A percentile compares a stretch with the other conserved stretches of the same genome.
phyloP scores from a whole-genome alignment of 64 coral and sea anemone genomes.

The Stylophora pistillata region DNA sequence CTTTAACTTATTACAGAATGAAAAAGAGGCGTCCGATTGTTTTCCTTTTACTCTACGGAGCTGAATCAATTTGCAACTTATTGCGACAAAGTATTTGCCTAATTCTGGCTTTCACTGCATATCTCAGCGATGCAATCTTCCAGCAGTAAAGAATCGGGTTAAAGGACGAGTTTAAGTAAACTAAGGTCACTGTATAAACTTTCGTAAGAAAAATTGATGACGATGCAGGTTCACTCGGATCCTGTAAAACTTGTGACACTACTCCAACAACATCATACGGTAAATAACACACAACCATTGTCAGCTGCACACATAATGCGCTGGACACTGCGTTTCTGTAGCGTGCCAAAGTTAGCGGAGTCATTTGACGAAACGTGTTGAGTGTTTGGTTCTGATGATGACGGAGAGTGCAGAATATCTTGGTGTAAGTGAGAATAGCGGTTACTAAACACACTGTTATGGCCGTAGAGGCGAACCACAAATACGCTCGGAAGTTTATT shows the following conservation, averaged over 20 bases:
- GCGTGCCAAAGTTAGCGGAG: background rate
- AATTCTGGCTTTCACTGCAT: background rate
- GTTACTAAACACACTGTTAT: background rate
- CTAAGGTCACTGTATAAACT: background rate
- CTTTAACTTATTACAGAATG: no score
- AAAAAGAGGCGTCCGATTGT: no score
- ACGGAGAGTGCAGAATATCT: background rate
- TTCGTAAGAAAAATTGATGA: background rate
- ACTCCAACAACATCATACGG: background rate
- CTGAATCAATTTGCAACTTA: no score
- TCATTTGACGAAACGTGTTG: background rate
- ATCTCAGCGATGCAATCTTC: background rate
- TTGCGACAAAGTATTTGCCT: background rate
- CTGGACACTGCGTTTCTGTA: constrained; percentile 11
- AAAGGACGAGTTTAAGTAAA: constrained; percentile 14
- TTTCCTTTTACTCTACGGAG: no score
- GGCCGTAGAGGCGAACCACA: background rate
- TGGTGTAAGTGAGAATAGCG: background rate
- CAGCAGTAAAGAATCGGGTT: constrained; percentile 24
- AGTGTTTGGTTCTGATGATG: background rate
- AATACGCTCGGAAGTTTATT: background rate
- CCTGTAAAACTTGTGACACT: background rate
- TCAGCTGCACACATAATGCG: background rate
- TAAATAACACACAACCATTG: background rate
- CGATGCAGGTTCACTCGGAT: background rate